phyloP scores from a whole-genome alignment of 1,140 invertebrate genomes.

The Tetramorium simillimum region DNA sequence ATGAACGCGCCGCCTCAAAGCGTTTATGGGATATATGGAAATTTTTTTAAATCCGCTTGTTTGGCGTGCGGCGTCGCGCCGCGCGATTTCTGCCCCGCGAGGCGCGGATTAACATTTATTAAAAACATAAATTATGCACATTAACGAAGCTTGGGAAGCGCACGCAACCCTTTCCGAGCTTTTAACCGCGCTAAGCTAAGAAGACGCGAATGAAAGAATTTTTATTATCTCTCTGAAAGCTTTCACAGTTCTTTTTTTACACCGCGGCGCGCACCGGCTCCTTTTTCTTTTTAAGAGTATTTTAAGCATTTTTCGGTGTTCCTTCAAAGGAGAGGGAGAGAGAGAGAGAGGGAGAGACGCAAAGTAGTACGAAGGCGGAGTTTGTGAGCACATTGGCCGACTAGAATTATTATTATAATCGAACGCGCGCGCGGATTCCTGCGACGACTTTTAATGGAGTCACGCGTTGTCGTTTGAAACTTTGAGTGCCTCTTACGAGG shows the following conservation, averaged over 20 bases:
- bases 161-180: not conserved
- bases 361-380: not conserved
- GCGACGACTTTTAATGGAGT: slow-evolving; percentile 41
- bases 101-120: slow-evolving; percentile 38
- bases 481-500: slow-evolving; percentile 37
- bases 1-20: slow-evolving; percentile 30
- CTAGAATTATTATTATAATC: slow-evolving; percentile 45
- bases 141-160: not conserved
- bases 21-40: slow-evolving; percentile 51
- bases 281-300: not conserved
- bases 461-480: slow-evolving; percentile 51
- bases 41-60: slow-evolving; percentile 33
- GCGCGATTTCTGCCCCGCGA: not conserved
- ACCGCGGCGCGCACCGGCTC: too few species aligned
- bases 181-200: slow-evolving; percentile 21
- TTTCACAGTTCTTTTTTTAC: slow-evolving; percentile 2
- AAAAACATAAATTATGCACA: slow-evolving; percentile 42
- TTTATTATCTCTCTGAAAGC: slow-evolving; percentile 17
- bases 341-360: not conserved
- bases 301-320: not conserved
- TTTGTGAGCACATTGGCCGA: not conserved
- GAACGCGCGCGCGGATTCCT: slow-evolving; percentile 9
- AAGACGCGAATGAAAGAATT: not conserved
- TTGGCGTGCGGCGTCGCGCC: not conserved
- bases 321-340: not conserved